Percentiles rank a stretch among this genome's conserved stretches.
Conservation (phyloP, 2,888 invertebrate genomes). For the Drosophila acutilabella region DNA sequence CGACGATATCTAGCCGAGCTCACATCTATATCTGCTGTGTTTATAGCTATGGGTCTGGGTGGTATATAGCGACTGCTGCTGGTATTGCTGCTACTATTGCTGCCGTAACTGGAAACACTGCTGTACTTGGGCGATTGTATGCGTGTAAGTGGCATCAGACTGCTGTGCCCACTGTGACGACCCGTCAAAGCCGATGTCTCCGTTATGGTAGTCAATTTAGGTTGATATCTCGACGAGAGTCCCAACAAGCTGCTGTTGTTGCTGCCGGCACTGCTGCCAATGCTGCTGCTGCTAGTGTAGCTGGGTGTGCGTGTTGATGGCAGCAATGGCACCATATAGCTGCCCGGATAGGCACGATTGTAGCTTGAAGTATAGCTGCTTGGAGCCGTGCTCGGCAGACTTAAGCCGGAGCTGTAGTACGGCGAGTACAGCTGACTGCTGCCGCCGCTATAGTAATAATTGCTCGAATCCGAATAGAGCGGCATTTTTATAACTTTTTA, state of each 20-base stretch:
- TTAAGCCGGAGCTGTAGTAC: constrained; percentile 85
- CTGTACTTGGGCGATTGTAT: constrained; percentile 86
- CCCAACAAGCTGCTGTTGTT: constrained; percentile 52
- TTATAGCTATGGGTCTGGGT: constrained; percentile 90
- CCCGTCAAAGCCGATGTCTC: constrained; percentile 85
- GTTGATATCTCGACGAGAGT: constrained; percentile 87
- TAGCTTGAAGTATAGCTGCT: constrained; percentile 86
- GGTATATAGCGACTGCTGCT: constrained; percentile 84
- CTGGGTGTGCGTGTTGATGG: constrained; percentile 72
- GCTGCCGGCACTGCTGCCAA: constrained; percentile 26
- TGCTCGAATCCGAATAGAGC: constrained; percentile 88
- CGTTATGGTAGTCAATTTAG: constrained; percentile 91
- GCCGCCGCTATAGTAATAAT: constrained; percentile 86
- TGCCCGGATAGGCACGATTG: constrained; percentile 85
- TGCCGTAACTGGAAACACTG: constrained; percentile 81
- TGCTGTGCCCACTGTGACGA: constrained; percentile 69
- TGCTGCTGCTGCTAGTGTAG: constrained; percentile 25
- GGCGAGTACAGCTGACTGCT: constrained; percentile 86
- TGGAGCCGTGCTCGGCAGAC: constrained; percentile 86
- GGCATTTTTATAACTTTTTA: constrained; percentile 86
- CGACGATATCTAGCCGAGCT: constrained; percentile 88
- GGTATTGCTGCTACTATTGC: constrained; percentile 69
- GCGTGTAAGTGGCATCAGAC: constrained; percentile 85
- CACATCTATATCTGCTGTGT: constrained; percentile 94
- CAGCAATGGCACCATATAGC: constrained; percentile 81